These are phyloP conservation scores for Cremastobaeus sp. DNA, from an alignment of 2,888 invertebrate genomes.

Conservation along the genomic window DNA sequence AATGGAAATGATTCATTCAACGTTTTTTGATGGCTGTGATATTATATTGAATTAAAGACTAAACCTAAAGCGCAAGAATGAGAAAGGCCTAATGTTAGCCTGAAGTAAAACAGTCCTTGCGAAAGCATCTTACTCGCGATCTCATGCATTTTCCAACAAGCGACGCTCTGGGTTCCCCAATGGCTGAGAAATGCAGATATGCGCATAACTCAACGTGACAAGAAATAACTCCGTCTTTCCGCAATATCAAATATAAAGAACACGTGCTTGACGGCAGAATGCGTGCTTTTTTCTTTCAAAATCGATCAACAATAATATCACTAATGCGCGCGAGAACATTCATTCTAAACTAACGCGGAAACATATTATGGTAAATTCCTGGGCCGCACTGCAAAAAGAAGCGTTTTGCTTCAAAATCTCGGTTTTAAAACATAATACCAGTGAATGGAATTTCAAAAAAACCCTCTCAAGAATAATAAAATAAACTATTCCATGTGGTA, in stretches of 20 bases:
- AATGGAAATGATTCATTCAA: too few relatives aligned
- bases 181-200: slow-evolving; percentile 45
- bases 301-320: slow-evolving; percentile 38
- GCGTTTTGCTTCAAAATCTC: too few relatives aligned
- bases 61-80: not conserved
- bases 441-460: too few relatives aligned
- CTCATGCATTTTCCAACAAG: slow-evolving; percentile 66
- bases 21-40: too few relatives aligned
- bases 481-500: too few relatives aligned
- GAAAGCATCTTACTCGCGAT: slow-evolving; percentile 59
- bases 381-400: too few relatives aligned
- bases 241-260: slow-evolving; percentile 59
- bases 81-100: slow-evolving; percentile 25
- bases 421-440: too few relatives aligned
- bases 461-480: too few relatives aligned
- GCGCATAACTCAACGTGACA: slow-evolving; percentile 54
- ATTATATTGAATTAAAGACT: too few relatives aligned
- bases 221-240: slow-evolving; percentile 62
- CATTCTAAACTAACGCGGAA: too few relatives aligned
- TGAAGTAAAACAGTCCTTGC: slow-evolving; percentile 45
- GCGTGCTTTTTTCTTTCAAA: slow-evolving; percentile 40
- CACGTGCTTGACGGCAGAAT: slow-evolving; percentile 46
- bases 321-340: too few relatives aligned
- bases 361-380: too few relatives aligned
- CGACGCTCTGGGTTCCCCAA: slow-evolving; percentile 47